A percentile compares a stretch with the other conserved stretches of the same genome.
phyloP scores from a whole-genome alignment of 2,113 vertebrate species.

The Catharus fuscescens region DNA sequence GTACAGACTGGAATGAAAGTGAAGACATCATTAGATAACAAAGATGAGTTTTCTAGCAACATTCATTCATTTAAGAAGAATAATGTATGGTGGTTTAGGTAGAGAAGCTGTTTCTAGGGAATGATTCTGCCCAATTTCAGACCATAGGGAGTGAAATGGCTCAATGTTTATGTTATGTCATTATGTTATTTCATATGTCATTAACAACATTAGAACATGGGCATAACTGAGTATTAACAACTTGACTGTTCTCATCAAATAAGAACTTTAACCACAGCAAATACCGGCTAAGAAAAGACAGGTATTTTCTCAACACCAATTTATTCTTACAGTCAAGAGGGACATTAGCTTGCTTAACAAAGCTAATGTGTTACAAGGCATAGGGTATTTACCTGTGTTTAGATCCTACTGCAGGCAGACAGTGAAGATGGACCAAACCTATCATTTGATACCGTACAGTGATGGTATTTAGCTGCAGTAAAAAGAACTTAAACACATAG shows the following conservation, averaged over 20 bases:
- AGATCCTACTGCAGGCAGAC: not conserved
- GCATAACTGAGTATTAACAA: not conserved
- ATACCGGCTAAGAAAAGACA: not conserved
- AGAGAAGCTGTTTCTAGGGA: not conserved
- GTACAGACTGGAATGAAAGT: not conserved
- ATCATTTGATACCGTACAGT: not conserved
- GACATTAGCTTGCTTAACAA: not conserved
- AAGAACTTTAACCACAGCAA: not conserved
- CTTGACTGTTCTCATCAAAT: not conserved
- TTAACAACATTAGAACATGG: not conserved
- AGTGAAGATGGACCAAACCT: not conserved
- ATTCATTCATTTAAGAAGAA: not conserved
- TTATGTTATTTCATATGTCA: not conserved
- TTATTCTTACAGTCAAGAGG: not conserved
- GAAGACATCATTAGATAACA: not conserved
- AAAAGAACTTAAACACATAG: not conserved
- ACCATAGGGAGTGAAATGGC: not conserved
- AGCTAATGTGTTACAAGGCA: fast-evolving
- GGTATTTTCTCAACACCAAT: not conserved
- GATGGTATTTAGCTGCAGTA: not conserved
- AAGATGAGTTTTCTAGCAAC: not conserved
- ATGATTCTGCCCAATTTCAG: not conserved
- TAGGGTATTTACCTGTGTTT: not conserved
- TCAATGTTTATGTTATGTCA: not conserved
- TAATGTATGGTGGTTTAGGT: not conserved